Evolutionary conservation across 2,113 vertebrate species (phyloP).

Genomic region (Trematomus loennbergii): DNA sequence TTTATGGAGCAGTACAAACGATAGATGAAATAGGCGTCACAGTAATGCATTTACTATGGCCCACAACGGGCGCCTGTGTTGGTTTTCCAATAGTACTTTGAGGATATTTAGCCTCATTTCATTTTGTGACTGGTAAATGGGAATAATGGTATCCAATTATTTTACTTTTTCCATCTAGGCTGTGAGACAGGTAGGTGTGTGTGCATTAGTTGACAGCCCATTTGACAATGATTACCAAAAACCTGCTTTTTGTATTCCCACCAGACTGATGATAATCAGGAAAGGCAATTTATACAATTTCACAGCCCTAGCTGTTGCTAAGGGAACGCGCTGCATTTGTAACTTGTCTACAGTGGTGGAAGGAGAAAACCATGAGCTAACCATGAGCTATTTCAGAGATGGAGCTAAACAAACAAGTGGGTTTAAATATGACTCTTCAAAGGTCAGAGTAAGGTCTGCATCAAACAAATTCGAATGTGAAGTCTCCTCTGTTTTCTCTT

Average conservation of each 20-base stretch:
- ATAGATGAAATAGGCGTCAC: conserved; percentile 50
- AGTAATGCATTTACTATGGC: conserved; percentile 52
- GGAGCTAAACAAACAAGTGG: conserved; percentile 28
- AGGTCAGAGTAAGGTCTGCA: conserved; percentile 17
- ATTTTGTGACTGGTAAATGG: conserved; percentile 54
- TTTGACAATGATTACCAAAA: conserved; percentile 64
- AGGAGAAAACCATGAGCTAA: conserved; percentile 34
- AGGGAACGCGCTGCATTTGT: conserved; percentile 79
- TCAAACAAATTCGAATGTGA: conserved; percentile 2
- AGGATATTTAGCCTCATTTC: conserved; percentile 58
- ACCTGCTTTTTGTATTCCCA: conserved; percentile 49
- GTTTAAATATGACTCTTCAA: conserved; percentile 35
- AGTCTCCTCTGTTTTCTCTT: neutral
- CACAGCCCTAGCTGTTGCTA: conserved; percentile 80
- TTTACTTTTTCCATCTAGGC: conserved; percentile 47
- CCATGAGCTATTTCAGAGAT: conserved; percentile 40
- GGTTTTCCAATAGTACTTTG: conserved; percentile 61
- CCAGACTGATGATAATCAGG: conserved; percentile 72
- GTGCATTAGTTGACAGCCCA: conserved; percentile 61
- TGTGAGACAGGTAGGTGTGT: conserved; percentile 63
- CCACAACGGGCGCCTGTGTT: conserved; percentile 49
- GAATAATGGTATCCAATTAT: conserved; percentile 74
- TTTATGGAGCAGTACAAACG: conserved; percentile 19
- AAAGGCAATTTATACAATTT: conserved; percentile 84
- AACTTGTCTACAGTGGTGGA: conserved; percentile 63